A percentile compares a stretch with the other conserved stretches of the same genome.
These are phyloP conservation scores for Ceyx melanurus DNA, from an alignment of 2,113 vertebrate genomes.

Conservation along the genomic window DNA sequence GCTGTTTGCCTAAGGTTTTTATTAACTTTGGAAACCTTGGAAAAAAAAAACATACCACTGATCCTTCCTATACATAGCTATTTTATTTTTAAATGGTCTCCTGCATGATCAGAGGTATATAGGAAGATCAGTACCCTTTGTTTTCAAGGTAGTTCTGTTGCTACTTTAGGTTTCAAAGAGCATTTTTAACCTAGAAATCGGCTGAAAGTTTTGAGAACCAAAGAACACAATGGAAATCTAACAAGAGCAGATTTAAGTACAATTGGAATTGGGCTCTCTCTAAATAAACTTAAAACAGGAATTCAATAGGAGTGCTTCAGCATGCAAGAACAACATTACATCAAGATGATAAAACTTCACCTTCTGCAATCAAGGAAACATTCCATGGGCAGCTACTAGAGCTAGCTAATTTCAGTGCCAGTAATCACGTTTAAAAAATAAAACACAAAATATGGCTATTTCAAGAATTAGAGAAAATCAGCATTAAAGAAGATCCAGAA, in stretches of 20 bases:
- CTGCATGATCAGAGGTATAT: not conserved
- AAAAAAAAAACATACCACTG: not conserved
- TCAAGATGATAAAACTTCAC: not conserved
- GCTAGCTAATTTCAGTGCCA: not conserved
- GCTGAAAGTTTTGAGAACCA: not conserved
- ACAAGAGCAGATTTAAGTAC: fast-evolving
- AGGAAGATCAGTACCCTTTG: not conserved
- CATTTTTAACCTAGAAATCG: not conserved
- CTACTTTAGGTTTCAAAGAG: not conserved
- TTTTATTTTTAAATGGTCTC: not conserved
- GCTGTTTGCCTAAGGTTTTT: not conserved
- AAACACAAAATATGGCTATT: not conserved
- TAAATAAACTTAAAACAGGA: not conserved
- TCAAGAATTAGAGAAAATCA: too few species aligned
- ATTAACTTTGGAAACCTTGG: not conserved
- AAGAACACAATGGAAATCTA: not conserved
- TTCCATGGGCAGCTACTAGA: not conserved
- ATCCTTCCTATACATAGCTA: not conserved
- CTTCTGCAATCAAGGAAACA: not conserved
- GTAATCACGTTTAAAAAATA: not conserved
- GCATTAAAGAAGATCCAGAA: not conserved
- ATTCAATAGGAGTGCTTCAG: not conserved
- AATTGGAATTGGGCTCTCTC: not conserved
- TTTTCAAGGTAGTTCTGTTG: not conserved
- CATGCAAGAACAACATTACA: not conserved